Base-by-base conservation (phyloP, 2,888 invertebrate species). In the Xanthia icteritia region DNA sequence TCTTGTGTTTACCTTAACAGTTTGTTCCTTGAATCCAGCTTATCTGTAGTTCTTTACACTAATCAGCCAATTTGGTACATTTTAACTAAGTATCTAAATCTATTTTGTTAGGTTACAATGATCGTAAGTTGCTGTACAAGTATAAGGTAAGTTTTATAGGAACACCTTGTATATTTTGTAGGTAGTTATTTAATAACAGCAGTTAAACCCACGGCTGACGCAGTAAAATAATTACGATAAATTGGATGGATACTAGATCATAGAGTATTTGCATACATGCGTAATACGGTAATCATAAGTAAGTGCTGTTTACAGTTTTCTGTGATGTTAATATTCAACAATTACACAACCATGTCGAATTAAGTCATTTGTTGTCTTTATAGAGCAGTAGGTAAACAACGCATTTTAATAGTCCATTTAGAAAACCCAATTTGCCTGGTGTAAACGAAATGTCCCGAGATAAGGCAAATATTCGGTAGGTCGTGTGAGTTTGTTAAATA, bases 221-320 rank as follows among this genome's bases (percentile, higher is more conserved):
- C 78, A 76, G 69, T 68, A 67, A 67, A 72, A 72, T 76, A 77
- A 86, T 84, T 80, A 72, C 73, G 61, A 81, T 81, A 79, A 75
- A 86, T 77, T 84, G 75, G 75, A 76, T 77, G 72, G 70, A 78
- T 72, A 51, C 70, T 76, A 76, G 69, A 81, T 73, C 74, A 67
- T 67, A 56, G 42, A 70, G 27, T 72, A 80, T 80, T 72, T 71
- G 73, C 79, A 82, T 76, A 66, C 27, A 45, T 48, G 74, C 39
- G 74, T 77, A 79, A 60, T 71, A 45, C 31, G 39, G 64, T 74
- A 68, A 83, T 83, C 39, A 67, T 61, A 78, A 36, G 36, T 68
- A 51, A 56, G 48, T 68, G 63, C 45, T 42, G 31, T 78, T 77
- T 73, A 67, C 60, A 17, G 45, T 27, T 63, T 63, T 67, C 42